A percentile compares a stretch with the other conserved stretches of the same genome.
Evolutionary conservation across 2,113 vertebrate genomes (phyloP).

Genomic region (Poeciliopsis occidentalis): DNA sequence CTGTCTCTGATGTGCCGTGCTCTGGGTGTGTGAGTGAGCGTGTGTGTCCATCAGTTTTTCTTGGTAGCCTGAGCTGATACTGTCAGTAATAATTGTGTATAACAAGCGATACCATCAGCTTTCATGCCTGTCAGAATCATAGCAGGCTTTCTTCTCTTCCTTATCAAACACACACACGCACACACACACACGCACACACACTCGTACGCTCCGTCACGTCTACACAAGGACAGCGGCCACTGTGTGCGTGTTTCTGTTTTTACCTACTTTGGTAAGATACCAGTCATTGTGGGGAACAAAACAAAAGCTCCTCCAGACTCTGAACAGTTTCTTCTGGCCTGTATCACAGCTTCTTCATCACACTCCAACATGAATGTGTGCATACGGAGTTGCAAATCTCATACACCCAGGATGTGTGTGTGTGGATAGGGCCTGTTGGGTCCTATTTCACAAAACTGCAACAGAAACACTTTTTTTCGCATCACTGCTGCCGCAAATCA

Average conservation of each 20-base stretch:
- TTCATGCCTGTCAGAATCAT: constrained; percentile 30
- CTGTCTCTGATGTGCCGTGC: constrained; percentile 17
- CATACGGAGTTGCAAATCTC: too few relatives aligned
- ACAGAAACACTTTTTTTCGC: too few relatives aligned
- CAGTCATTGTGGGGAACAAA: too few relatives aligned
- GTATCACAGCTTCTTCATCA: too few relatives aligned
- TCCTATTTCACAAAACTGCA: too few relatives aligned
- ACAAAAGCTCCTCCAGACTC: too few relatives aligned
- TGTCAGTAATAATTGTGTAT: constrained; percentile 23
- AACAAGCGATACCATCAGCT: constrained; percentile 29
- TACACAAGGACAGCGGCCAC: constrained; percentile 30
- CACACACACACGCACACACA: constrained; percentile 11
- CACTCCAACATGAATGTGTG: too few relatives aligned
- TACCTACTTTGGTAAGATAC: too few relatives aligned
- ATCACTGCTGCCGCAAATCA: too few relatives aligned
- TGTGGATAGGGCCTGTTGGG: too few relatives aligned
- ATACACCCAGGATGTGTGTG: too few relatives aligned
- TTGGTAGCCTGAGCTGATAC: constrained; percentile 39
- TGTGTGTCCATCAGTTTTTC: constrained; percentile 34
- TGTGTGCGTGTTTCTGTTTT: neutral
- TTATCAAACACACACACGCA: constrained; percentile 10
- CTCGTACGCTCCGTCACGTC: neutral
- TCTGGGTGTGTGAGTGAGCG: neutral
- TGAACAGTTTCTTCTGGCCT: too few relatives aligned
- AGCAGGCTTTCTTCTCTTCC: constrained; percentile 9